phyloP scores from a whole-genome alignment of 1,140 invertebrate species.

The Cherax destructor region DNA sequence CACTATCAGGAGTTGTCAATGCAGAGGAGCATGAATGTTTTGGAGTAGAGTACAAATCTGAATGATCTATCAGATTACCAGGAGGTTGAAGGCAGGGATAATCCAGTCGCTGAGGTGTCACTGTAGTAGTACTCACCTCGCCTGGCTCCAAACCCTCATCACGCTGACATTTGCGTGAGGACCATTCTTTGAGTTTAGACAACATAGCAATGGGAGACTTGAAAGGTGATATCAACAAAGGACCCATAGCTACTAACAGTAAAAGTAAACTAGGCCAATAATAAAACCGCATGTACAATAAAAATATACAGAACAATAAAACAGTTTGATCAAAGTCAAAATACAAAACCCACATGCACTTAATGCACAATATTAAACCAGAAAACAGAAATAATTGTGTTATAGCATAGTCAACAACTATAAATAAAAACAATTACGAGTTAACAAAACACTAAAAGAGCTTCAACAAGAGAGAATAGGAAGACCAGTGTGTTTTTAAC shows the following conservation, averaged over 20 bases:
- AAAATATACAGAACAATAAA: background rate
- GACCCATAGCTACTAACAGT: slow-evolving; percentile 41
- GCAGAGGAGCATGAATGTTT: background rate
- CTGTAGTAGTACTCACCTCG: background rate
- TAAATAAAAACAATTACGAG: slow-evolving; percentile 21
- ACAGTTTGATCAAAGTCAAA: background rate
- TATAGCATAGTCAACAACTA: background rate
- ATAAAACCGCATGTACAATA: background rate
- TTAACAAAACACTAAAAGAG: slow-evolving; percentile 1
- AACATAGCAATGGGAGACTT: slow-evolving; percentile 62
- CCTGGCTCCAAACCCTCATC: background rate
- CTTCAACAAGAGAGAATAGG: background rate
- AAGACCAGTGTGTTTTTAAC: too few relatives aligned
- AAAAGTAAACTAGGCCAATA: background rate
- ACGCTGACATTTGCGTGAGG: slow-evolving; percentile 44
- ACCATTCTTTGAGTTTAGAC: slow-evolving; percentile 61
- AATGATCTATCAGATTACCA: background rate
- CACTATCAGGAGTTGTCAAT: slow-evolving; percentile 59
- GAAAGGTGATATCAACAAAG: slow-evolving; percentile 63
- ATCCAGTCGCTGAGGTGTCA: background rate
- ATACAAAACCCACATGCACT: background rate
- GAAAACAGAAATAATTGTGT: slow-evolving; percentile 10
- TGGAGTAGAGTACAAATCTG: slow-evolving; percentile 34
- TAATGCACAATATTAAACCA: background rate
- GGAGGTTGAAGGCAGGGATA: too few relatives aligned